These are phyloP conservation scores for Pachypanchax playfairii DNA, from an alignment of 2,113 vertebrate genomes.

Conservation along the genomic window DNA sequence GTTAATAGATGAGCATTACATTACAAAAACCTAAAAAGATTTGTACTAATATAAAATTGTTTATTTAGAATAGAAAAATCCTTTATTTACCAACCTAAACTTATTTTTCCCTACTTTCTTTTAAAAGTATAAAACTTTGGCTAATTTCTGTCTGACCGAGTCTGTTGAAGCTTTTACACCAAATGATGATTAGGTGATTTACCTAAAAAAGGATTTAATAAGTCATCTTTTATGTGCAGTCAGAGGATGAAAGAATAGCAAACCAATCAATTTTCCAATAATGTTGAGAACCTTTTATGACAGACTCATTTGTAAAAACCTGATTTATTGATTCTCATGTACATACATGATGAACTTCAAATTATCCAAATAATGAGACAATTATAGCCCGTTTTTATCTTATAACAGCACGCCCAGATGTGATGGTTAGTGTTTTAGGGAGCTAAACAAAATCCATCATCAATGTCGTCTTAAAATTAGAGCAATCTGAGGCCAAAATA, in stretches of 20 bases:
- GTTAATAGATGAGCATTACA: constrained; percentile 3
- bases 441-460: neutral
- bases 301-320: constrained; percentile 51
- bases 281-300: constrained; percentile 5
- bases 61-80: no score
- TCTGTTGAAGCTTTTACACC: constrained; percentile 13
- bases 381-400: neutral
- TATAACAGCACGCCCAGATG: neutral
- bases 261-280: constrained; percentile 38
- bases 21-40: no score
- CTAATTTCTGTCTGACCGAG: neutral
- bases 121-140: neutral
- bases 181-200: constrained; percentile 42
- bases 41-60: no score
- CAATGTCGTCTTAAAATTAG: neutral
- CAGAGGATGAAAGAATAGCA: constrained; percentile 15
- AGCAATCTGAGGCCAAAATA: neutral
- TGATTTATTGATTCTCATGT: constrained; percentile 36
- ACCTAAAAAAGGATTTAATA: constrained; percentile 39
- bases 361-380: constrained; percentile 29
- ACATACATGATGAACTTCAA: constrained; percentile 10
- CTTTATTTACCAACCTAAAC: no score
- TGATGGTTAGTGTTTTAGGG: neutral
- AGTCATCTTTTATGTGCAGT: constrained; percentile 14
- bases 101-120: no score